Evolutionary conservation across 2,797 vertebrate species (phyloP), one percentile per base, ranked within the genome.

Genomic region (Oryzias sinensis): DNA sequence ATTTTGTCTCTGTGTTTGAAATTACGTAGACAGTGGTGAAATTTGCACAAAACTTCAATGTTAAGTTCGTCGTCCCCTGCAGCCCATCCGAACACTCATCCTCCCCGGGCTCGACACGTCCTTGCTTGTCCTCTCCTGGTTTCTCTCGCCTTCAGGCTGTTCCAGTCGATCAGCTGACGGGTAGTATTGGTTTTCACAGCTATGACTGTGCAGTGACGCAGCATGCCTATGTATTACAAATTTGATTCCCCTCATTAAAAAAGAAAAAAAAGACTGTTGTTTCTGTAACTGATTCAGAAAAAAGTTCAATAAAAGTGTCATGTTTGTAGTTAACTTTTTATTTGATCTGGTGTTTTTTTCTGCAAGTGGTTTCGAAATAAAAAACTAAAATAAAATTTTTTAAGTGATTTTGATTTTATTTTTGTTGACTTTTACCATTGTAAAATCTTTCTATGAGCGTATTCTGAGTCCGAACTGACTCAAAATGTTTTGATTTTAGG

Each of bases 191-290:
- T 85, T 86, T 89, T 80, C 88, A 88, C 87, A 89, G 88, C 80
- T 88, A 87, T 89, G 87, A 90, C 87, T 80, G 88, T 90, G 84
- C 86, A 78, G 88, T 89, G 87, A 88, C 81, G 82, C 88, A 84
- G 90, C 91, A 91, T 91, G 90, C 88, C 72, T 88, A 84, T 91
- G 88, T 89, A 86, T 89, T 87, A 72, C 89, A 85, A 37, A 85
- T 77, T 74, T 73, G 64, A 90, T 82, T 86, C 76, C 82, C 81
- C 82, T 76, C 69, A 83, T 84, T 75, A 88, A 70, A 79, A 80
- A 76, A 83, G 53, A 62, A 20, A 68, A 63, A 78, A 60, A 68
- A 64, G 57, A 14, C 83, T 83, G 82, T 84, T 71, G 78, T 88
- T 88, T 90, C 87, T 91, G 88, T 91, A 87, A 89, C 76, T 46